Conservation (phyloP, 2,113 vertebrate genomes). For the Cephalopholis sonnerati region DNA sequence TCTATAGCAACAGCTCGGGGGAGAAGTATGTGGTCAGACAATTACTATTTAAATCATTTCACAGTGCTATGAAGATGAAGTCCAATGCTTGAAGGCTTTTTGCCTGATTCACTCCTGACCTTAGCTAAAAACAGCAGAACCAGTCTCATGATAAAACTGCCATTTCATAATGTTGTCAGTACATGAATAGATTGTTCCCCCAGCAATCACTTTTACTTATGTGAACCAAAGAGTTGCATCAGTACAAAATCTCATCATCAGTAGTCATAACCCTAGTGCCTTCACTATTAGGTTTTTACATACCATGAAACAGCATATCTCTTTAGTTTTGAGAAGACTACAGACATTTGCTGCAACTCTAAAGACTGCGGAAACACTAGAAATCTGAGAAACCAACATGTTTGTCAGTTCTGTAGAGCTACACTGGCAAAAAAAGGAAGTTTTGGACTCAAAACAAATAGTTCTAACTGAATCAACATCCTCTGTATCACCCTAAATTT, state of each 20-base stretch:
- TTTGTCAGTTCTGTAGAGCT: neutral
- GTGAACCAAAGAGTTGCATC: neutral
- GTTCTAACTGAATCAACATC: neutral
- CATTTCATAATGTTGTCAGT: conserved; percentile 25
- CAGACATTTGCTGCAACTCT: neutral
- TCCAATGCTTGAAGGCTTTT: conserved; percentile 12
- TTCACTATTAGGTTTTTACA: neutral
- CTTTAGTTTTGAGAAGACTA: neutral
- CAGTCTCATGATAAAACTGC: conserved; percentile 10
- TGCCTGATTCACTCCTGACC: conserved; percentile 48
- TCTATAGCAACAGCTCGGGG: conserved; percentile 47
- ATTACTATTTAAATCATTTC: conserved; percentile 51
- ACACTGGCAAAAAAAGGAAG: neutral
- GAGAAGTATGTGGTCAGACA: conserved; percentile 28
- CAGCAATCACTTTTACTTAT: neutral
- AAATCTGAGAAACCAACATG: neutral
- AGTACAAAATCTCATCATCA: neutral
- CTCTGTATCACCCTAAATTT: neutral
- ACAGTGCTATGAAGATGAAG: conserved; percentile 16
- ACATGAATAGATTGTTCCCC: neutral
- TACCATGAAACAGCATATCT: neutral
- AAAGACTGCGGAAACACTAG: neutral
- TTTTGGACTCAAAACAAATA: neutral
- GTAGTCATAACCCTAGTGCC: neutral
- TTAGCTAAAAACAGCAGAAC: conserved; percentile 34